Evolutionary conservation across 2,113 vertebrate genomes (phyloP), one percentile per base, ranked within the genome.

Genomic region (Paratilapia polleni): DNA sequence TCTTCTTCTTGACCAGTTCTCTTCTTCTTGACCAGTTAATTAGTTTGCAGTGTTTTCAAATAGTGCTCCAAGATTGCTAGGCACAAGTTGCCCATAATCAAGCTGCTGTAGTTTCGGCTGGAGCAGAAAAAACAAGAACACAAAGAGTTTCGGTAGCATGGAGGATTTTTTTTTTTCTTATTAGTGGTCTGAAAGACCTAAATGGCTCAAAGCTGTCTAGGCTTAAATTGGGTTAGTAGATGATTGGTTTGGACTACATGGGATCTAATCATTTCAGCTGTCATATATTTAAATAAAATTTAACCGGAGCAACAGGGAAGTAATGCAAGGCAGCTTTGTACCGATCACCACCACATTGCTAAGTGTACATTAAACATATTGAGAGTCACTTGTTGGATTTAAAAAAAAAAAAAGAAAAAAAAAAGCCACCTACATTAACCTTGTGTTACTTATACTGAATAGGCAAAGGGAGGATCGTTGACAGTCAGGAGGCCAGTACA

Each of bases 211-310:
- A 43, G 8, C 22, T 64, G 34, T 38, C 8, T 66, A 41, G 38
- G 38, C 9, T 12, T 66, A 66, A 66, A 66, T 34, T 6, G 0
- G 14, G 38, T 36, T 43, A 43, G 38, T 66, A 2, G 0, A 43
- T 4, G n/a, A 43, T n/a, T 66, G 43, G n/a, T 43, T n/a, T 66
- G 43, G 24, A 41, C 24, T n/a, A 26, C 0, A 0, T 3, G 10
- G 10, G 9, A 41, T 11, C n/a, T 4, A 66, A 24, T 26, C 8
- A 41, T 43, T 26, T 26, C 38, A 66, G n/a, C 13, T 43, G 4
- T 24, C n/a, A 49, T 43, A 43, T 66, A n/a, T 1, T 47, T 43
- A 68, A 47, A 26, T 22, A 26, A 68, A 68, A 68, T 0, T 14
- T 8, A 68, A 68, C 22, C 22, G 19, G 22, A 68, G 64, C 64